Percentiles rank a stretch among this genome's conserved stretches.
phyloP scores from a whole-genome alignment of 2,113 vertebrate genomes.

The Rhynchomys soricoides region DNA sequence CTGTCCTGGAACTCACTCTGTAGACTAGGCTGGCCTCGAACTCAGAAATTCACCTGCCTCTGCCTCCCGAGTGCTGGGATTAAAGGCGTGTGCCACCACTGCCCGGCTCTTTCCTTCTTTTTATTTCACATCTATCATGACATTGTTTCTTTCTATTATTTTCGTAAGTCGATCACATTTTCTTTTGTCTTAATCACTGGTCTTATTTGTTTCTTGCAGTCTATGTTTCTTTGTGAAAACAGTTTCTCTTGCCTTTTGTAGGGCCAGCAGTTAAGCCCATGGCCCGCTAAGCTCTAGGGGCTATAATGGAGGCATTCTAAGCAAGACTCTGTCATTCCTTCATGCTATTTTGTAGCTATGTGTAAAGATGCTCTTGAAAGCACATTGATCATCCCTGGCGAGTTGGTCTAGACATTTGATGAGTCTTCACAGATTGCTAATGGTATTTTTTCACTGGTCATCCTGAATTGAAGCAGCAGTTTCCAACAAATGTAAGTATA shows the following conservation, averaged over 20 bases:
- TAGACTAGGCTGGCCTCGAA: too few relatives aligned
- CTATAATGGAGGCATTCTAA: neutral
- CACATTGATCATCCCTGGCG: neutral
- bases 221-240: neutral
- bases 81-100: too few relatives aligned
- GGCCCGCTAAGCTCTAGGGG: neutral
- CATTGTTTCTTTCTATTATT: neutral
- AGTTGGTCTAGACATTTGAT: neutral
- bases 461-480: conserved; percentile 49
- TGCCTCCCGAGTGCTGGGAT: too few relatives aligned
- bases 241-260: neutral
- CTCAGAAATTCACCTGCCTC: too few relatives aligned
- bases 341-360: neutral
- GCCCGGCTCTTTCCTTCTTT: neutral
- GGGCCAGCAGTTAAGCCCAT: neutral
- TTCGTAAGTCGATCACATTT: neutral
- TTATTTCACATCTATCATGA: neutral
- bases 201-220: neutral
- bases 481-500: conserved; percentile 39
- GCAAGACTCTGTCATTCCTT: neutral
- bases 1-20: too few relatives aligned
- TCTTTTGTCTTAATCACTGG: neutral
- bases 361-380: neutral
- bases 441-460: conserved; percentile 42
- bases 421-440: neutral